Evolutionary conservation across 2,113 vertebrate species (phyloP), one percentile per base, ranked within the genome.

Genomic region (Pagrus major): DNA sequence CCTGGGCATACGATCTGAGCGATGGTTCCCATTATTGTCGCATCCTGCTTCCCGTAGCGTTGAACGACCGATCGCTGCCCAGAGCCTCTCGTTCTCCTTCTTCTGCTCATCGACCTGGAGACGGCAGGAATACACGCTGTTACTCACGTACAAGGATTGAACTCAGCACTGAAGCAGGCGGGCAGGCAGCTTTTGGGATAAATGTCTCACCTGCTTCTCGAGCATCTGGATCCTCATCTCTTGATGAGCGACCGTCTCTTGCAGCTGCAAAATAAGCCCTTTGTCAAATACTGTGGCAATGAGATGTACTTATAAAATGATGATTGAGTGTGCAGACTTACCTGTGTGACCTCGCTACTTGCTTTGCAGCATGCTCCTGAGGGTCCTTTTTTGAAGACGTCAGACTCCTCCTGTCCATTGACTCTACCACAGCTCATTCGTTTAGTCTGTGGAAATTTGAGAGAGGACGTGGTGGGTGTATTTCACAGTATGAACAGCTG

Each of bases 21-120:
- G 86, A 54, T 76, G 89, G 65, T 89, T 91, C 31, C 83, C 71
- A 10, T 89, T 89, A 21, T 37, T 83, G 78, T 92, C 88, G 5
- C 68, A 54, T 44, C 68, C 77, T 21, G 79, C 39, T 70, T 83
- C 81, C 41, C 80, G 72, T 31, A 86, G 73, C 3, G 67, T 71
- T 31, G 84, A 81, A 5, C 61, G 80, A 55, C 72, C 82, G 21
- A 96, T 92, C 12, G 93, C 94, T 4, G 80, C 89, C 93, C 93
- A 94, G 25, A 96, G 93, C 47, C 85, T 89, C 76, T 95, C 88
- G 7, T 95, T 95, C 88, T 95, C 95, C 70, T 89, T 86, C 52
- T 84, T 87, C 89, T 95, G 95, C 42, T 95, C 94, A 4, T 39
- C 84, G 86, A 93, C 84, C 95, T 96, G 31, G 1, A 81, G 44